Conservation (phyloP, 2,888 invertebrate genomes). For the Sphaerophoria taeniata region DNA sequence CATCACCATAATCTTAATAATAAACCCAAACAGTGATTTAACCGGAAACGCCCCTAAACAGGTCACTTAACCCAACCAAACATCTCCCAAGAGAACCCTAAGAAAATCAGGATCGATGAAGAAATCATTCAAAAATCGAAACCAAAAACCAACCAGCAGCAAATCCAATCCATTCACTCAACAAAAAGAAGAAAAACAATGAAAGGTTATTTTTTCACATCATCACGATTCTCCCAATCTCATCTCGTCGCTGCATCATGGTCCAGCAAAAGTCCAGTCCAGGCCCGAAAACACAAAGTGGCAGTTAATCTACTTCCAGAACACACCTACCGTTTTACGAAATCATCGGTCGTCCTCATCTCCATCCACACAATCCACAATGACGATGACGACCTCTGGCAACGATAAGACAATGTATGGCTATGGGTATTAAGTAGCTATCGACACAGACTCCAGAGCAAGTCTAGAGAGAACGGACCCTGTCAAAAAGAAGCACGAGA, state of each 20-base stretch:
- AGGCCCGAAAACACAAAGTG: conserved; percentile 57
- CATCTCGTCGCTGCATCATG: background rate
- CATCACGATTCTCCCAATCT: conserved; percentile 5
- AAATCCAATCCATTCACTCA: conserved; percentile 4
- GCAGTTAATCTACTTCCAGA: conserved; percentile 68
- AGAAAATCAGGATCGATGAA: conserved; percentile 47
- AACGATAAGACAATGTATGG: conserved; percentile 46
- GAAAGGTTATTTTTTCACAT: background rate
- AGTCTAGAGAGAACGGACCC: conserved; percentile 36
- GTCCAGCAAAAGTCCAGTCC: conserved; percentile 19
- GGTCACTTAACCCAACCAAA: conserved; percentile 6
- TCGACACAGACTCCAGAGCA: background rate
- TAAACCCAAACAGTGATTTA: conserved; percentile 51
- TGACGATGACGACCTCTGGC: conserved; percentile 39
- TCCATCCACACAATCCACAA: conserved; percentile 11
- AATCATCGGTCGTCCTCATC: conserved; percentile 35
- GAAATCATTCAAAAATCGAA: conserved; percentile 49
- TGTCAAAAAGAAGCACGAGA: conserved; percentile 50
- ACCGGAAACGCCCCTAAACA: conserved; percentile 51
- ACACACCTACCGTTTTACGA: conserved; percentile 72
- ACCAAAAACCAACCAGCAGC: background rate
- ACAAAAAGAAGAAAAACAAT: background rate
- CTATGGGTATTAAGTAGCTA: conserved; percentile 25
- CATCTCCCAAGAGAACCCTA: conserved; percentile 19
- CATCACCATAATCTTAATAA: conserved; percentile 22